These are phyloP conservation scores for Strix uralensis DNA, from an alignment of 2,113 vertebrate genomes.

Conservation along the genomic window DNA sequence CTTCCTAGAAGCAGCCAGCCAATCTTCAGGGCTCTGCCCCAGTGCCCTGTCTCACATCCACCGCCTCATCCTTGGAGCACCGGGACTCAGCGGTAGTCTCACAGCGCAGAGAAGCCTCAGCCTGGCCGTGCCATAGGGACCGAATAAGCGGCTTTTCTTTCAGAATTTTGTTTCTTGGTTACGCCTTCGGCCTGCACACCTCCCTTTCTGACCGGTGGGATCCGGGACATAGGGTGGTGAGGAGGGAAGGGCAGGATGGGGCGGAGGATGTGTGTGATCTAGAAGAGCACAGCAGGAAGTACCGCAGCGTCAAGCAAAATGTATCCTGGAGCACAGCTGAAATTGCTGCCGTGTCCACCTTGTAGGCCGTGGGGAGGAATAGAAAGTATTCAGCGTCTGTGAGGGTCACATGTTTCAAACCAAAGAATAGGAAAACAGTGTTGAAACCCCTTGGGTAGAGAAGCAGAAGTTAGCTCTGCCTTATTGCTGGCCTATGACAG, in stretches of 20 bases:
- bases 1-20: background rate
- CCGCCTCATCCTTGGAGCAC: background rate
- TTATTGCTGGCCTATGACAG: background rate
- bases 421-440: background rate
- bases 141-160: background rate
- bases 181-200: background rate
- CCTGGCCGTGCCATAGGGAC: background rate
- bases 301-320: background rate
- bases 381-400: background rate
- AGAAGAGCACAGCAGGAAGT: background rate
- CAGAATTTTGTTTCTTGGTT: background rate
- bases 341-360: background rate
- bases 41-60: background rate
- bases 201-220: background rate
- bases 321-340: background rate
- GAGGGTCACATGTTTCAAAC: background rate
- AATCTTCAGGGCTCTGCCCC: background rate
- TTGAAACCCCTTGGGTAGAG: background rate
- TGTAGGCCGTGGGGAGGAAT: fast-evolving
- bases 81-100: too few species aligned
- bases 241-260: background rate
- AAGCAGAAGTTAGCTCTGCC: background rate
- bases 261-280: background rate
- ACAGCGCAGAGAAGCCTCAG: background rate
- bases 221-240: fast-evolving